Conservation (phyloP, 2,797 vertebrate genomes). For the Acanthopagrus latus region DNA sequence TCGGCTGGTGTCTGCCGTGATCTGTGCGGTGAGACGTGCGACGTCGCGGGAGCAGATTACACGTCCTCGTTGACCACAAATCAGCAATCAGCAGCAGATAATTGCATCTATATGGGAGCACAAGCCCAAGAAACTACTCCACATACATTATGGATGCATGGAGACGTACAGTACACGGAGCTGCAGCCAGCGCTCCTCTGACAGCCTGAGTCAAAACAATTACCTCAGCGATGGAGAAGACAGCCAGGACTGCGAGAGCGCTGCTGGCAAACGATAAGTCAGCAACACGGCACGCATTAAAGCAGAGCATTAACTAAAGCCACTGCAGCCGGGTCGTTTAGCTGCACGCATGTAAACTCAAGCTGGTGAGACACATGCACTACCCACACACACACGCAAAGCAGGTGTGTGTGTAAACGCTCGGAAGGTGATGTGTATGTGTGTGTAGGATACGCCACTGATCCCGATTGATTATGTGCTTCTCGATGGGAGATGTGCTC, state of each 20-base stretch:
- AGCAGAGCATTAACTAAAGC: constrained; percentile 18
- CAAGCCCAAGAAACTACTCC: constrained; percentile 15
- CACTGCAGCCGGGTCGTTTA: constrained; percentile 1
- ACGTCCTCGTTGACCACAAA: constrained; percentile 34
- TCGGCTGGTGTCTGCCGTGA: neutral
- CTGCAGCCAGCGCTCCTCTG: constrained; percentile 14
- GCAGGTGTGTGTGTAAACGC: constrained; percentile 27
- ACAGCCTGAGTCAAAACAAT: constrained; percentile 49
- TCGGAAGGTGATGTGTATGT: constrained; percentile 33
- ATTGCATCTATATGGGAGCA: constrained; percentile 26
- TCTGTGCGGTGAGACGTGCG: neutral
- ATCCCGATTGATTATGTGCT: constrained; percentile 46
- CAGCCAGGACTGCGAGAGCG: neutral
- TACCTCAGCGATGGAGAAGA: constrained; percentile 5
- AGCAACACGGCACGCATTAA: constrained; percentile 8
- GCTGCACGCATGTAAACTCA: neutral
- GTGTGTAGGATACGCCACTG: constrained; percentile 25
- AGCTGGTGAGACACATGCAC: constrained; percentile 5
- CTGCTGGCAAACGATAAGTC: constrained; percentile 29
- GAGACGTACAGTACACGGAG: constrained; percentile 8
- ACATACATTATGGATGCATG: constrained; percentile 31
- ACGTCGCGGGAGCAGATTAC: constrained; percentile 36
- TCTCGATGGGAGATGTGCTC: constrained; percentile 48
- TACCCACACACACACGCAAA: constrained; percentile 6
- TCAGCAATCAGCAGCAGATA: constrained; percentile 34